Evolutionary conservation across 2,113 vertebrate genomes (phyloP), one percentile per base, ranked within the genome.

Genomic region (Bombycilla garrulus): DNA sequence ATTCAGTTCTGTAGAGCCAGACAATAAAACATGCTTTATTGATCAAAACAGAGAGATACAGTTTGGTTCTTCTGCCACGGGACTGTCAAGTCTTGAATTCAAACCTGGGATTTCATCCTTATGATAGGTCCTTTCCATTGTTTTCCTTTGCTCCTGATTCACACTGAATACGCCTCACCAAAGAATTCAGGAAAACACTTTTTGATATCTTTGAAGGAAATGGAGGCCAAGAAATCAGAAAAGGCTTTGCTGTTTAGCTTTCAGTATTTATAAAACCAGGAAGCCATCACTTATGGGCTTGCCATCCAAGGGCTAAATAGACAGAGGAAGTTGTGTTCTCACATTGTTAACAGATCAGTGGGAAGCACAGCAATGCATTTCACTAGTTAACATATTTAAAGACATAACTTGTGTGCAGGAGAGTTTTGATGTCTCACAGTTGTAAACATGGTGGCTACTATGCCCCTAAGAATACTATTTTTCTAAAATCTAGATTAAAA

Each of bases 191-290:
- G 76, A 96, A 93, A 86, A 84, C n/a, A 36, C 48, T 88, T 94
- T 72, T 77, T 88, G 84, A 28, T 93, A 94, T 95, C 85, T 92
- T 66, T 90, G 76, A 85, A 95, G 93, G 92, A 96, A 97, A 92
- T 48, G 2, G 61, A 93, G 64, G 79, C 88, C 85, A 92, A 91
- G 88, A 90, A 94, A 93, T 93, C 76, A 91, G 87, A 95, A 96
- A 93, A 93, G 26, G 60, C 47, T 86, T 91, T 93, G 44, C 92
- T 83, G 64, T 70, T 87, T 87, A 77, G 90, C 50, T 91, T 77
- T 73, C 51, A 58, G 74, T 88, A 90, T 94, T 96, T 94, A 94
- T 88, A 90, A 93, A 93, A 83, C 73, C 87, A 93, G 96, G 96
- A 96, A 96, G 71, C 74, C 80, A 95, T 96, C 79, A 92, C 79